A percentile compares a stretch with the other conserved stretches of the same genome.
Evolutionary conservation across 53 echinoderm and acorn worm species (phyloP).

Genomic region (Luidia sarsii): DNA sequence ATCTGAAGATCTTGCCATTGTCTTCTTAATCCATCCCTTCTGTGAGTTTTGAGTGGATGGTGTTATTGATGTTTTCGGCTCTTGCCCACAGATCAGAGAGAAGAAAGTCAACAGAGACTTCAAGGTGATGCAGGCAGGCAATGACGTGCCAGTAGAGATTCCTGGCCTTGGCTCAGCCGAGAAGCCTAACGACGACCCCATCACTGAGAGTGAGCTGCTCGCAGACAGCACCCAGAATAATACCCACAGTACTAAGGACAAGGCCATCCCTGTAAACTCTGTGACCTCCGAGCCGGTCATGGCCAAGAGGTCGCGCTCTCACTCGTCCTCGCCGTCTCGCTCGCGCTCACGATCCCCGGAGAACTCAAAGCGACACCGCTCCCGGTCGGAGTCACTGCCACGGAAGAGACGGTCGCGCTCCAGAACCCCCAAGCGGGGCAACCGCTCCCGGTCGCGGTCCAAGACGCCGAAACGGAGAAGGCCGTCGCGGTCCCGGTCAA

Average conservation of each 20-base stretch:
- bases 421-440: constrained; percentile 29
- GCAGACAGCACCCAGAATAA: not conserved
- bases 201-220: too few species aligned
- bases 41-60: too few species aligned
- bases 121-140: not conserved
- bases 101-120: constrained; percentile 8
- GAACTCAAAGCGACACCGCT: constrained; percentile 3
- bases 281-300: constrained; percentile 9
- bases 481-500: constrained; percentile 58
- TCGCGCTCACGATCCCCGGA: constrained; percentile 36
- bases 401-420: constrained; percentile 54
- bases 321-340: constrained; percentile 1
- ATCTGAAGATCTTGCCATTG: too few species aligned
- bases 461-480: constrained; percentile 42
- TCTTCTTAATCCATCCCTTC: too few species aligned
- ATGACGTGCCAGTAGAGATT: not conserved
- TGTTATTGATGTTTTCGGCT: too few species aligned
- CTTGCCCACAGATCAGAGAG: constrained; percentile 11
- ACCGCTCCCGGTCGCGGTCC: constrained; percentile 54
- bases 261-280: not conserved
- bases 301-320: constrained; percentile 19
- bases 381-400: constrained; percentile 31
- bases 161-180: not conserved
- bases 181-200: too few species aligned
- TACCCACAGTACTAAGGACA: not conserved